A percentile compares a stretch with the other conserved stretches of the same genome.
Evolutionary conservation across 2,888 invertebrate genomes (phyloP).

Genomic region (Cheilosia impressa): DNA sequence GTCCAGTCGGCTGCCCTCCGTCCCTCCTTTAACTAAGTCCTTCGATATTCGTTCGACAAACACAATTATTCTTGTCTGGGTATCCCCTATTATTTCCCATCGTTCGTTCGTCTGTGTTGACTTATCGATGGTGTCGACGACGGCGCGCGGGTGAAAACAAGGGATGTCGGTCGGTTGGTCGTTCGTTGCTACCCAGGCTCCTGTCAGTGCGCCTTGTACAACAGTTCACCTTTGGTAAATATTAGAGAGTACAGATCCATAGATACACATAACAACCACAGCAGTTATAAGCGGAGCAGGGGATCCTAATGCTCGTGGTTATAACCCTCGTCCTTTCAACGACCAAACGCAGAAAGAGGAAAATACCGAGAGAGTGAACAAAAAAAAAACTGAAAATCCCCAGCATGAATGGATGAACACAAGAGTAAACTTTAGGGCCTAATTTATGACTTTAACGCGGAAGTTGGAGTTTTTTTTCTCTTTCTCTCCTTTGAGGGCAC

Average conservation of each 20-base stretch:
- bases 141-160: slow-evolving; percentile 12
- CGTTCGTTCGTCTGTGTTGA: slow-evolving; percentile 52
- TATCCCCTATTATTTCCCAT: slow-evolving; percentile 45
- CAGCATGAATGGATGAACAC: slow-evolving; percentile 68
- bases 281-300: slow-evolving; percentile 6
- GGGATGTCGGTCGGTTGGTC: slow-evolving; percentile 18
- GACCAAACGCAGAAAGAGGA: slow-evolving; percentile 32
- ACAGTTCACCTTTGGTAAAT: slow-evolving; percentile 67
- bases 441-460: slow-evolving; percentile 74
- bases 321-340: slow-evolving; percentile 67
- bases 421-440: slow-evolving; percentile 69
- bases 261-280: slow-evolving; percentile 49
- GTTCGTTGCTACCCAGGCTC: slow-evolving; percentile 11
- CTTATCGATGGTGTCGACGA: slow-evolving; percentile 54
- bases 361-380: slow-evolving; percentile 4
- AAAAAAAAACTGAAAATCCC: slow-evolving; percentile 45
- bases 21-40: slow-evolving; percentile 33
- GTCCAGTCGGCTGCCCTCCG: background rate
- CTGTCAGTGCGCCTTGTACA: slow-evolving; percentile 29
- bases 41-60: slow-evolving; percentile 69
- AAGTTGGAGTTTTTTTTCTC: slow-evolving; percentile 48
- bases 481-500: slow-evolving; percentile 42
- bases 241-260: slow-evolving; percentile 40
- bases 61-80: slow-evolving; percentile 73
- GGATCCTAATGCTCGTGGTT: slow-evolving; percentile 51